A percentile compares a stretch with the other conserved stretches of the same genome.
phyloP scores from a whole-genome alignment of 1,140 invertebrate species.

The Saccostrea cuccullata region DNA sequence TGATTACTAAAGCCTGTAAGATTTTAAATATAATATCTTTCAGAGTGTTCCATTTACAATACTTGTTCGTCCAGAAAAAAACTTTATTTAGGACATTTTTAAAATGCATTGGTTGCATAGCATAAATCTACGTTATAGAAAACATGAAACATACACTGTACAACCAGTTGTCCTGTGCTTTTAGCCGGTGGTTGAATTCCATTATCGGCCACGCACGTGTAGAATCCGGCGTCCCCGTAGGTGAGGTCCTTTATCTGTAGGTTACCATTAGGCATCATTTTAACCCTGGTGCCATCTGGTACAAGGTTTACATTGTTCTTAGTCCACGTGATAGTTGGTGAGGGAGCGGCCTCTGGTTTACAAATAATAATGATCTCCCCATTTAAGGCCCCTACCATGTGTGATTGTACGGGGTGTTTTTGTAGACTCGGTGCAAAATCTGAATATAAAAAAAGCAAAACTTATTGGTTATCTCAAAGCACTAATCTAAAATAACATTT shows the following conservation, averaged over 20 bases:
- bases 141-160: neutral
- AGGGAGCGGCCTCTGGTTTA: conserved; percentile 95
- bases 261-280: conserved; percentile 65
- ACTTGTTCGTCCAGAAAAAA: too few species aligned
- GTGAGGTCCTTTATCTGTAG: conserved; percentile 62
- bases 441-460: conserved; percentile 73
- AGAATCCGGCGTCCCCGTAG: conserved; percentile 63
- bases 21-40: too few species aligned
- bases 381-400: conserved; percentile 92
- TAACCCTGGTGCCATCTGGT: conserved; percentile 46
- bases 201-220: conserved; percentile 72
- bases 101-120: too few species aligned
- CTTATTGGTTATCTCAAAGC: too few species aligned
- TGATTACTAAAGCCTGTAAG: too few species aligned
- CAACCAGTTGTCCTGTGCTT: conserved; percentile 12
- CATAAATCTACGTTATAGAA: too few species aligned
- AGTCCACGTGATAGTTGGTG: conserved; percentile 88
- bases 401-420: conserved; percentile 91
- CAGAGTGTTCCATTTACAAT: too few species aligned
- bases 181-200: conserved; percentile 12
- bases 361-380: conserved; percentile 95
- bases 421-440: conserved; percentile 93
- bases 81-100: too few species aligned
- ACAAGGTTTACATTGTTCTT: conserved; percentile 83
- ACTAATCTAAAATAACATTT: too few species aligned